Conservation (phyloP, 2,888 invertebrate species). For the Apotomis capreana region DNA sequence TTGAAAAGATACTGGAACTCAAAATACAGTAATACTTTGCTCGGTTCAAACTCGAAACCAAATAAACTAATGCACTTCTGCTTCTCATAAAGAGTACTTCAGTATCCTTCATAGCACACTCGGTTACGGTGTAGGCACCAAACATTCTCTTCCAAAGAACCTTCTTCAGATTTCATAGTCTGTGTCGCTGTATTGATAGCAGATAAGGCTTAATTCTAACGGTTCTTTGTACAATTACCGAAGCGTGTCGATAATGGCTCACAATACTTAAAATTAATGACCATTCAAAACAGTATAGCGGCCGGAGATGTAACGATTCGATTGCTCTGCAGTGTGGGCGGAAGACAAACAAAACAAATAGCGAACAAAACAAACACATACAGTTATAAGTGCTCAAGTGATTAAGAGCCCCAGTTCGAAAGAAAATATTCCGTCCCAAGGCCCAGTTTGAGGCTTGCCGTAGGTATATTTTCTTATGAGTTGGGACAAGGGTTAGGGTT, state of each 20-base stretch:
- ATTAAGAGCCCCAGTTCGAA: background rate
- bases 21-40: too few relatives aligned
- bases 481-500: too few relatives aligned
- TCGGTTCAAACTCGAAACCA: too few relatives aligned
- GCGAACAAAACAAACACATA: slow-evolving; percentile 13
- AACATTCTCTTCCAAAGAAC: background rate
- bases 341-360: slow-evolving; percentile 29
- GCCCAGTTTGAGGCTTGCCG: too few relatives aligned
- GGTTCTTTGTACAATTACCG: slow-evolving; percentile 61
- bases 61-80: too few relatives aligned
- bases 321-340: slow-evolving; percentile 22
- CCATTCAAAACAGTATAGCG: slow-evolving; percentile 28
- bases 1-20: too few relatives aligned
- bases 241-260: slow-evolving; percentile 48
- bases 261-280: slow-evolving; percentile 44
- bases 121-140: background rate
- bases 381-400: background rate
- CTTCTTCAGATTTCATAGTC: slow-evolving; percentile 2
- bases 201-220: slow-evolving; percentile 62
- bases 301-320: slow-evolving; percentile 27
- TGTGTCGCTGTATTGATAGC: slow-evolving; percentile 53
- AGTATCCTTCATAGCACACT: too few relatives aligned
- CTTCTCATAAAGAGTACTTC: too few relatives aligned
- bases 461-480: too few relatives aligned
- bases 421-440: too few relatives aligned